Evolutionary conservation across 1,140 invertebrate genomes (phyloP).

Genomic region (Riptortus pedestris): DNA sequence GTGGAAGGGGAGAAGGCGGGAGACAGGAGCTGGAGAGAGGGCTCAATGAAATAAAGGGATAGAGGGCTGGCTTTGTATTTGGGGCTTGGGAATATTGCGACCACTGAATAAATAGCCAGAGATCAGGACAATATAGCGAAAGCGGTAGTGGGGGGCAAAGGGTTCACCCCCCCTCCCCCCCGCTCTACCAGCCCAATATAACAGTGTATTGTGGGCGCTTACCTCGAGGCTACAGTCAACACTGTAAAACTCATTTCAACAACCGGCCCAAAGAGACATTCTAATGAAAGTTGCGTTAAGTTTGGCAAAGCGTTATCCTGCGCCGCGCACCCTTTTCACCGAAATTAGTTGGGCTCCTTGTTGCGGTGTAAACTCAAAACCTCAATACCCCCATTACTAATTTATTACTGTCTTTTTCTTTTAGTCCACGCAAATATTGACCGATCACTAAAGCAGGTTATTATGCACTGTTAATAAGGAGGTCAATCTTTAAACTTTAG

Average conservation of each 20-base stretch:
- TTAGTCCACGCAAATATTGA: too few species aligned
- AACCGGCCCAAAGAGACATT: slow-evolving; percentile 16
- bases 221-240: slow-evolving; percentile 26
- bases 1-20: neutral
- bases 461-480: too few species aligned
- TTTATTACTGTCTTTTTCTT: too few species aligned
- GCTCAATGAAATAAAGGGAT: slow-evolving; percentile 11
- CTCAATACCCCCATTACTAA: too few species aligned
- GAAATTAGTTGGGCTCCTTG: slow-evolving; percentile 6
- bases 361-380: neutral
- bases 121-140: slow-evolving; percentile 27
- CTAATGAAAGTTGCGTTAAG: slow-evolving; percentile 18
- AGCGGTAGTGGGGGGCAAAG: slow-evolving; percentile 13
- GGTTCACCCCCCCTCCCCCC: slow-evolving; percentile 16
- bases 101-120: slow-evolving; percentile 26
- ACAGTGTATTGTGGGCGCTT: slow-evolving; percentile 27
- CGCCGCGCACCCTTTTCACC: slow-evolving; percentile 10
- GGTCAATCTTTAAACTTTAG: too few species aligned
- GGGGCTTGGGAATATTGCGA: slow-evolving; percentile 25
- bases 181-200: slow-evolving; percentile 28
- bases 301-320: slow-evolving; percentile 14
- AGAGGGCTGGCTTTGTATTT: slow-evolving; percentile 16
- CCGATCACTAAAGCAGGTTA: too few species aligned
- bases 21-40: neutral
- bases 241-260: slow-evolving; percentile 27